phyloP scores from a whole-genome alignment of 2,888 invertebrate genomes.

The Abrostola triplasia region DNA sequence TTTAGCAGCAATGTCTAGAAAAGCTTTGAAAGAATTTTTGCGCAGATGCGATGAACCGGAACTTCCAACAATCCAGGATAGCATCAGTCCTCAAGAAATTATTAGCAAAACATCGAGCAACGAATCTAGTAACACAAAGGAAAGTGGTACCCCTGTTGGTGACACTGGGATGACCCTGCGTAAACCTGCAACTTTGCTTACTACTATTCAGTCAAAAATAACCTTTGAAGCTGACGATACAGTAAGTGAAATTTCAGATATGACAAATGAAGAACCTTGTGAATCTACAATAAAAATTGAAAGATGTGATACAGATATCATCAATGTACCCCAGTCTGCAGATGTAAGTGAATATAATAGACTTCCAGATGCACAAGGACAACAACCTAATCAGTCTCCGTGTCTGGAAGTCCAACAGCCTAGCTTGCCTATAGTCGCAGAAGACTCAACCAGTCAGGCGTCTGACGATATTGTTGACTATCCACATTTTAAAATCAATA shows the following conservation, averaged over 20 bases:
- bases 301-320: constrained; percentile 37
- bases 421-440: not conserved
- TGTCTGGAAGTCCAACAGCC: constrained; percentile 1
- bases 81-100: constrained; percentile 64
- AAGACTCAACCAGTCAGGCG: constrained; percentile 7
- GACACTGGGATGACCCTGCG: constrained; percentile 32
- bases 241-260: constrained; percentile 42
- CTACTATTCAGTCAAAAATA: constrained; percentile 71
- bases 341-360: constrained; percentile 17
- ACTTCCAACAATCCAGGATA: constrained; percentile 63
- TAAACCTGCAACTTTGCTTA: constrained; percentile 27
- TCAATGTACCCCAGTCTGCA: constrained; percentile 31
- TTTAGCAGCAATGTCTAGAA: constrained; percentile 73
- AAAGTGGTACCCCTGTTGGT: constrained; percentile 44
- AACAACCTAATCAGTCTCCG: constrained; percentile 11
- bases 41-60: constrained; percentile 50
- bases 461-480: constrained; percentile 61
- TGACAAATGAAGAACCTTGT: constrained; percentile 36
- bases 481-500: constrained; percentile 78
- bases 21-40: constrained; percentile 60
- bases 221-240: constrained; percentile 75
- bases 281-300: constrained; percentile 48
- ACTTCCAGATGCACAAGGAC: constrained; percentile 13
- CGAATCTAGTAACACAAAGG: constrained; percentile 60
- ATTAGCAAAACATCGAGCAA: constrained; percentile 57